Percentiles rank a stretch among this genome's conserved stretches.
phyloP scores from a whole-genome alignment of 2,888 invertebrate species.

The Spicauda simplicius region DNA sequence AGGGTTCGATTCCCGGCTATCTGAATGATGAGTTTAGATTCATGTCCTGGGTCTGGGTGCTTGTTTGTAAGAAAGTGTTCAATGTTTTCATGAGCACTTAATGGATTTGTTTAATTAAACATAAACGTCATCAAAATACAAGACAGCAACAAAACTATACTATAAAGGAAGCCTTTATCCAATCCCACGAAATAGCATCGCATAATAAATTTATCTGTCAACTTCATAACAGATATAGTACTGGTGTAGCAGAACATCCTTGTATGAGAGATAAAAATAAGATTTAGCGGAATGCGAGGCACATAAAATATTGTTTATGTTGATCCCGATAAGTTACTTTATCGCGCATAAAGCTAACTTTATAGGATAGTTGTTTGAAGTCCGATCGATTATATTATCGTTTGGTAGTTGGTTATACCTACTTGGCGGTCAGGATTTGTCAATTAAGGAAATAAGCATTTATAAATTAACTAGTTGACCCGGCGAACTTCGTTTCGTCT shows the following conservation, averaged over 20 bases:
- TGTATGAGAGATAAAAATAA: constrained; percentile 67
- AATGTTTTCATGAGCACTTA: no score
- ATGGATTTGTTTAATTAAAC: no score
- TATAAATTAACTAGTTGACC: no score
- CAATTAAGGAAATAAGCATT: constrained; percentile 16
- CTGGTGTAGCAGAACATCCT: constrained; percentile 40
- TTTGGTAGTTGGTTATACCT: constrained; percentile 34
- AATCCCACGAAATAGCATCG: constrained; percentile 26
- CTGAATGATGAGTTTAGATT: no score
- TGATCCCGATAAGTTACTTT: constrained; percentile 73
- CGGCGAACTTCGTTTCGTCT: no score
- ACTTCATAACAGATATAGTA: constrained; percentile 52
- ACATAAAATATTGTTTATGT: constrained; percentile 82
- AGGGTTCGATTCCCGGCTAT: no score
- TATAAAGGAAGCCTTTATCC: constrained; percentile 5
- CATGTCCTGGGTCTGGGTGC: no score
- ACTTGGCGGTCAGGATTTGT: constrained; percentile 6
- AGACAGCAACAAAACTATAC: background rate
- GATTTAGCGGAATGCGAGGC: constrained; percentile 74
- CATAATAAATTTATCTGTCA: constrained; percentile 66
- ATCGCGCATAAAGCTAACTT: constrained; percentile 75
- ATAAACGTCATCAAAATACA: no score
- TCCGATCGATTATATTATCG: constrained; percentile 57
- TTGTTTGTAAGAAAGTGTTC: no score
- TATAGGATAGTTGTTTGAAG: constrained; percentile 65